Base-by-base conservation (phyloP, 1,140 invertebrate species). In the Psix sp. region DNA sequence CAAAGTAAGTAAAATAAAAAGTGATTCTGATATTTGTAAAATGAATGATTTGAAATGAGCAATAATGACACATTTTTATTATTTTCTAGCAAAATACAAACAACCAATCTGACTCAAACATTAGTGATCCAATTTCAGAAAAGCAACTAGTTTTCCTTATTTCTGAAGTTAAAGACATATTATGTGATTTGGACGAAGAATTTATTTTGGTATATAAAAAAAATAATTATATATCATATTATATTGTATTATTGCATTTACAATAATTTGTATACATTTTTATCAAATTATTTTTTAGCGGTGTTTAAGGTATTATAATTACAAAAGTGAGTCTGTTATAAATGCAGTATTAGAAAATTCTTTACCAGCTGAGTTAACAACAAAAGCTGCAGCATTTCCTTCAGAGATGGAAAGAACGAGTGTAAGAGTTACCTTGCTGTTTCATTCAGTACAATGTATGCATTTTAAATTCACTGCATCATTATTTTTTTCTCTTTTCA, bases 111-210 rank as follows among this genome's bases (percentile, higher is more conserved):
- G 3, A 7, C 45, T 14, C 5, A 11, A 31, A 17, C 0, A 31
- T 5, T n/a, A 18, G 3, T 29, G 48, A 46, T 11, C 5, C 20
- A 11, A 40, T 68, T 20, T 29, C 57, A 10, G 82, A 88, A 65
- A 71, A 89, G 13, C 86, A 88, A 72, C 81, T 92, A 33, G 87
- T 90, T 49, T 90, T 88, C 5, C 84, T 91, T 15, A 91, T 95
- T 16, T 88, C 88, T 18, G 89, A 91, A 85, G 91, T 96, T 2
- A 91, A 91, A 78, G 94, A 96, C 79, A 90, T 96, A 49, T 86
- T 97, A 14, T 93, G 92, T 14, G 90, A 96, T 82, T 86, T 95
- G 40, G 94, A 94, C 1, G 93, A 93, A 78, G 93, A 89, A 56
- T 92, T 92, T 77, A 88, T 92, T 60, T 77, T 89, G 84, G 90